These are phyloP conservation scores for Cygnus olor DNA, from an alignment of 2,797 vertebrate genomes.

Conservation along the genomic window DNA sequence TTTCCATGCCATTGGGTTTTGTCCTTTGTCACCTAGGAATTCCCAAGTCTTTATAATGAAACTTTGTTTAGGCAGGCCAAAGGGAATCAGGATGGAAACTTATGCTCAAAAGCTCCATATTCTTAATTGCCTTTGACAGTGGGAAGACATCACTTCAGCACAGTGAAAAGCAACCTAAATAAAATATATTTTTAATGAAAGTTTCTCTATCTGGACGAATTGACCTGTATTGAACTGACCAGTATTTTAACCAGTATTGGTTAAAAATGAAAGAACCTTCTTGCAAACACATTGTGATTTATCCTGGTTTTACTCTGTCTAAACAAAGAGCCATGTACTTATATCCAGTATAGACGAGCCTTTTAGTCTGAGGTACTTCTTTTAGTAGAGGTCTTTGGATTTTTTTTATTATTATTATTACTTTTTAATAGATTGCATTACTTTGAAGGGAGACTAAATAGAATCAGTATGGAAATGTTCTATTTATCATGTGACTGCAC, in stretches of 20 bases:
- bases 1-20: background rate
- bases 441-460: slow-evolving; percentile 6
- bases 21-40: background rate
- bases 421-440: background rate
- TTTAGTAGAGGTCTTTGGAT: background rate
- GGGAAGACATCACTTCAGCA: slow-evolving; percentile 22
- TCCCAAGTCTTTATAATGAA: background rate
- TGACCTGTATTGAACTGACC: too few relatives aligned
- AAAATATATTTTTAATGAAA: slow-evolving; percentile 41
- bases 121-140: slow-evolving; percentile 43
- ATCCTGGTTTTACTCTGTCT: background rate
- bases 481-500: background rate
- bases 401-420: background rate
- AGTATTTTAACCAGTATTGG: background rate
- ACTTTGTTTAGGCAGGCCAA: background rate
- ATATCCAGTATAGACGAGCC: background rate
- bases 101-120: background rate
- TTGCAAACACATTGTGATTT: background rate
- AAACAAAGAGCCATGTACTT: background rate
- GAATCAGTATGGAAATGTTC: background rate
- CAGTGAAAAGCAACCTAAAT: slow-evolving; percentile 6
- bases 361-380: slow-evolving; percentile 9
- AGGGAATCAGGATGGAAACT: background rate
- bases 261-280: slow-evolving; percentile 35
- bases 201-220: background rate